A percentile compares a stretch with the other conserved stretches of the same genome.
These are phyloP conservation scores for Lepus europaeus DNA, from an alignment of 2,113 vertebrate species.

Conservation along the genomic window DNA sequence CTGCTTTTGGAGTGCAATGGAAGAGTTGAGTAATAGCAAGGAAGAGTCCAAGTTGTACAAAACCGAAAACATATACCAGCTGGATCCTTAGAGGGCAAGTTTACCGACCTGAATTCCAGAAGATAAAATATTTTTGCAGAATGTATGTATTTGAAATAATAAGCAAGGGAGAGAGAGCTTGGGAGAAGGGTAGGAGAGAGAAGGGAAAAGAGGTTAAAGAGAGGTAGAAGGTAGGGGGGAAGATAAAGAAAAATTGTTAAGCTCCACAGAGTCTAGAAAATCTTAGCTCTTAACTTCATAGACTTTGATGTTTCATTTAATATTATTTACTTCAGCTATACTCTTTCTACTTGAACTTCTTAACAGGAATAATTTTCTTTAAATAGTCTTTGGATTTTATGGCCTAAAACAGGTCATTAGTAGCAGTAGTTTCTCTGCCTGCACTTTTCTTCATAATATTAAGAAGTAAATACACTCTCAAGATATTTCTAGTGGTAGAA, in stretches of 20 bases:
- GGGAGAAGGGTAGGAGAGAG: too few relatives aligned
- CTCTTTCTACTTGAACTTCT: neutral
- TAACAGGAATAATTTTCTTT: neutral
- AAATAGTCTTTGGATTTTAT: neutral
- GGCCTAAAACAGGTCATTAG: neutral
- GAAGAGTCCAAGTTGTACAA: neutral
- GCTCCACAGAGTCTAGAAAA: neutral
- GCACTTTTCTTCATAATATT: neutral
- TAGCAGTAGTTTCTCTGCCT: neutral
- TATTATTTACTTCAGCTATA: neutral
- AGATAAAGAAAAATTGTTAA: neutral
- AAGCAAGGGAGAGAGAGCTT: neutral
- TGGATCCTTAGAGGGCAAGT: neutral
- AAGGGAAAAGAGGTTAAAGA: accelerated
- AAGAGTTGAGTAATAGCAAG: neutral
- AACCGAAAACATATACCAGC: neutral
- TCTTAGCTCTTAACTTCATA: neutral
- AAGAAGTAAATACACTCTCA: neutral
- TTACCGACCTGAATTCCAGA: neutral
- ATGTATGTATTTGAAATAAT: neutral
- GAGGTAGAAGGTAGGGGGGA: neutral
- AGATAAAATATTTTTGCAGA: conserved; percentile 3
- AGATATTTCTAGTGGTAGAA: neutral
- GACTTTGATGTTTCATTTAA: neutral
- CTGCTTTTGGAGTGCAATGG: neutral